phyloP scores from a whole-genome alignment of 2,888 invertebrate genomes.

The Hydrotaea cyrtoneurina region DNA sequence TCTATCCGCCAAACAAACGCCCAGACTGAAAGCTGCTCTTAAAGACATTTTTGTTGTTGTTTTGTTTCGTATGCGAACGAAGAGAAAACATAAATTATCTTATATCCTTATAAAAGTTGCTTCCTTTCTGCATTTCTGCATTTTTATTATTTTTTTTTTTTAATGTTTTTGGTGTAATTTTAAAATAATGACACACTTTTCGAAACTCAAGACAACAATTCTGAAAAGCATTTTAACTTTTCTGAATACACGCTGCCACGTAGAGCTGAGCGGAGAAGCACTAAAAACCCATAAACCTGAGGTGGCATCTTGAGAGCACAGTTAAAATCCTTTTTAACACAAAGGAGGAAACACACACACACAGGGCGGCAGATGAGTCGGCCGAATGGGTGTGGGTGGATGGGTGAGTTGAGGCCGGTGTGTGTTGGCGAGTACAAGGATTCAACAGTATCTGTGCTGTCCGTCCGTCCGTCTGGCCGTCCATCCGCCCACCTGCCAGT shows the following conservation, averaged over 20 bases:
- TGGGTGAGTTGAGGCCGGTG: too few relatives aligned
- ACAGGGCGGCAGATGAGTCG: too few relatives aligned
- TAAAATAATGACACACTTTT: conserved; percentile 14
- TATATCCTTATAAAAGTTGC: conserved; percentile 5
- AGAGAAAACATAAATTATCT: neutral
- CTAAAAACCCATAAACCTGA: conserved; percentile 15
- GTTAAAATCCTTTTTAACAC: conserved; percentile 1
- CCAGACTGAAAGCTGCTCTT: neutral
- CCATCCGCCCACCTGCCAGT: neutral
- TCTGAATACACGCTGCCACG: neutral
- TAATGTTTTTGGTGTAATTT: neutral
- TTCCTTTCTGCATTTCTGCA: neutral
- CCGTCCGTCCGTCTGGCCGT: neutral
- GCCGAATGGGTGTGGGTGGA: too few relatives aligned
- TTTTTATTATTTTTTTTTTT: neutral
- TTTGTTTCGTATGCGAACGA: too few relatives aligned
- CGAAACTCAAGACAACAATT: neutral
- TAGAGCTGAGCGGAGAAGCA: neutral
- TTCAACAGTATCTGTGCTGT: neutral
- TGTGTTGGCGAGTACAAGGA: neutral
- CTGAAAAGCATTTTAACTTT: conserved; percentile 16
- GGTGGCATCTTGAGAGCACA: conserved; percentile 23
- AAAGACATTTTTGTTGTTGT: neutral
- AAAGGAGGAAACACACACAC: neutral
- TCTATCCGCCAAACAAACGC: neutral